These are phyloP conservation scores for Ornithoptera priamus DNA, from an alignment of 2,888 invertebrate species.

Conservation along the genomic window DNA sequence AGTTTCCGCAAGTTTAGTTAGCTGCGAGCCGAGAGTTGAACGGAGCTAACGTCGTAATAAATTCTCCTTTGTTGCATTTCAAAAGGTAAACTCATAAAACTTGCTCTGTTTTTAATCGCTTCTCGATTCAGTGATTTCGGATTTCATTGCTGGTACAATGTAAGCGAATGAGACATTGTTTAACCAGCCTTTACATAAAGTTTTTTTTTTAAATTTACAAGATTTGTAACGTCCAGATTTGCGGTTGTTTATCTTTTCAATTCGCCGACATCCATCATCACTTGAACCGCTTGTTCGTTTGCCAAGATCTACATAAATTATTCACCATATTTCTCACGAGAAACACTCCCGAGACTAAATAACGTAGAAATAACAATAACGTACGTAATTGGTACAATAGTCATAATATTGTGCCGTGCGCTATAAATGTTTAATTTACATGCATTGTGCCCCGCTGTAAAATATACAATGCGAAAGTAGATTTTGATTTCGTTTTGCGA, in stretches of 20 bases:
- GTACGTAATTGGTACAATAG: neutral
- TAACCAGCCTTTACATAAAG: neutral
- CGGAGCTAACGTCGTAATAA: slow-evolving; percentile 31
- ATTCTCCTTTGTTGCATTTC: slow-evolving; percentile 32
- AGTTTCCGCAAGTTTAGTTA: slow-evolving; percentile 42
- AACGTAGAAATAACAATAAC: neutral
- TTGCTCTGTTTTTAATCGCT: slow-evolving; percentile 29
- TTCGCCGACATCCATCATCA: neutral
- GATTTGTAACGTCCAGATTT: too few relatives aligned
- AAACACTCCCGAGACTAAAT: neutral
- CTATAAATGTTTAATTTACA: slow-evolving; percentile 1
- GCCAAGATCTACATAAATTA: neutral
- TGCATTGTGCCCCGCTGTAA: neutral
- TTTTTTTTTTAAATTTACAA: neutral
- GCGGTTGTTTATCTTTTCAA: too few relatives aligned
- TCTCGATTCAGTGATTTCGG: slow-evolving; percentile 26
- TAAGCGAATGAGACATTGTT: neutral
- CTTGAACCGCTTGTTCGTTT: neutral
- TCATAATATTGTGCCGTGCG: slow-evolving; percentile 4
- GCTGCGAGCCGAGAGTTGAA: slow-evolving; percentile 24
- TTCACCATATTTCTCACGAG: neutral
- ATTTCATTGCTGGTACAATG: slow-evolving; percentile 21
- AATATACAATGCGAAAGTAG: slow-evolving; percentile 14
- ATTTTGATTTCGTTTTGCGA: slow-evolving; percentile 35
- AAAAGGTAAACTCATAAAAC: slow-evolving; percentile 32